Base-by-base conservation (phyloP, 53 echinoderm and acorn worm genomes). In the Patiria pectinifera region DNA sequence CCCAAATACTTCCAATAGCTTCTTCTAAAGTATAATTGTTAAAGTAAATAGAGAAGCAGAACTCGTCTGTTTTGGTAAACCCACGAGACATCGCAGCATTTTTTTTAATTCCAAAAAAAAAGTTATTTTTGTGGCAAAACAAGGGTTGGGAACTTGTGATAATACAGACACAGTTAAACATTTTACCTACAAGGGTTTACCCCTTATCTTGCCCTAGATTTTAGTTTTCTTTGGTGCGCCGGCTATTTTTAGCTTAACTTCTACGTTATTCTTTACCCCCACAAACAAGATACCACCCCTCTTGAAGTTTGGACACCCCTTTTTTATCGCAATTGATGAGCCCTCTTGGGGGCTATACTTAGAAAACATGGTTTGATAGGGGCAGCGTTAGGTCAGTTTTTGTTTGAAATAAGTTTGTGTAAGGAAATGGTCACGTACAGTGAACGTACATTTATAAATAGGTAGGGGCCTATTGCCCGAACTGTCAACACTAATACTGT, bases 261-360 rank as follows among this genome's bases (percentile, higher is more conserved):
- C 6, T 10, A 82, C 6, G 19, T 59, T n/a, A 58, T 59, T 82
- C 82, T 21, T 82, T 82, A 59, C 82, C 82, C 82, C 82, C 82
- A 82, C 82, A 82, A 82, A 82, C 82, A 82, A 82, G 82, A 82
- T 82, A 82, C 4, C 19, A 59, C 15, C 45, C 19, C 46, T 35
- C 79, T 78, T 78, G 79, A 46, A 78, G 47, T 78, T 78, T 78
- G 79, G 14, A 76, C 76, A 46, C 79, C 79, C 79, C 79, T 46
- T 78, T 77, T 74, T 74, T 74, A 74, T 74, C 24, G 19, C 74
- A 74, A 21, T n/a, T 74, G 24, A 24, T 66, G 66, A 18, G 12
- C 12, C 8, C 24, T 18, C 24, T 74, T 74, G 74, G 3, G 3
- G 22, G 74, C 74, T 74, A 69, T 74, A n/a, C 19, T 74, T 74